Conservation (phyloP, 2,888 invertebrate genomes). For the Congeria kusceri region DNA sequence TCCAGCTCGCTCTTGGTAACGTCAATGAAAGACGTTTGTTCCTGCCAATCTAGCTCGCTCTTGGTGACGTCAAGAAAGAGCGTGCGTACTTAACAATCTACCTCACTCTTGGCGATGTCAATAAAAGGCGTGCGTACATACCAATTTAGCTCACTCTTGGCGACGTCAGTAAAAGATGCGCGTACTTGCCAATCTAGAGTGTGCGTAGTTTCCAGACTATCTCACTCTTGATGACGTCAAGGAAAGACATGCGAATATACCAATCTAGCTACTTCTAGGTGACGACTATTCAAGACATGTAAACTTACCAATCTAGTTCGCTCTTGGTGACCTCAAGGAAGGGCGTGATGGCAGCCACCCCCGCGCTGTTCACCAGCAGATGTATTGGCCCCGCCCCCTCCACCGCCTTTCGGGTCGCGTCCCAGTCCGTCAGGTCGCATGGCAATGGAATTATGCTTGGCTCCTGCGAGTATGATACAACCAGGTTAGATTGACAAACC, state of each 20-base stretch:
- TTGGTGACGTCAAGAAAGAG: conserved; percentile 60
- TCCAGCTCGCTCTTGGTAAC: conserved; percentile 56
- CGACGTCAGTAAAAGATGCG: too few relatives aligned
- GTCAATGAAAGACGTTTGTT: too few relatives aligned
- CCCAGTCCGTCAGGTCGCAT: conserved; percentile 87
- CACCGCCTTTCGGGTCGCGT: conserved; percentile 89
- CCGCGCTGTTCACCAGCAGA: conserved; percentile 96
- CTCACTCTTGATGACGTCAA: too few relatives aligned
- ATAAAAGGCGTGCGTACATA: too few relatives aligned
- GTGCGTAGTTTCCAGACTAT: too few relatives aligned
- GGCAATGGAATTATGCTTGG: conserved; percentile 54
- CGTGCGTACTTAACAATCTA: too few relatives aligned
- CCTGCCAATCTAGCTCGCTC: conserved; percentile 55
- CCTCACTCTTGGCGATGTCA: too few relatives aligned
- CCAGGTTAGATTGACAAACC: not conserved
- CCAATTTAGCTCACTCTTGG: too few relatives aligned
- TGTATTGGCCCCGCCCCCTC: conserved; percentile 90
- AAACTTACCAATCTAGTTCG: conserved; percentile 54
- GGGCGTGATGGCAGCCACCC: conserved; percentile 84
- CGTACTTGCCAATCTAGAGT: too few relatives aligned
- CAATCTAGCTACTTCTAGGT: too few relatives aligned
- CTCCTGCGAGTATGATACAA: conserved; percentile 26
- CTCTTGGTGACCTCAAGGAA: conserved; percentile 57
- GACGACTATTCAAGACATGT: too few relatives aligned
- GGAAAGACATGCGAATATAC: too few relatives aligned